These are phyloP conservation scores for Monopterus albus DNA, from an alignment of 2,113 vertebrate genomes.

Conservation along the genomic window DNA sequence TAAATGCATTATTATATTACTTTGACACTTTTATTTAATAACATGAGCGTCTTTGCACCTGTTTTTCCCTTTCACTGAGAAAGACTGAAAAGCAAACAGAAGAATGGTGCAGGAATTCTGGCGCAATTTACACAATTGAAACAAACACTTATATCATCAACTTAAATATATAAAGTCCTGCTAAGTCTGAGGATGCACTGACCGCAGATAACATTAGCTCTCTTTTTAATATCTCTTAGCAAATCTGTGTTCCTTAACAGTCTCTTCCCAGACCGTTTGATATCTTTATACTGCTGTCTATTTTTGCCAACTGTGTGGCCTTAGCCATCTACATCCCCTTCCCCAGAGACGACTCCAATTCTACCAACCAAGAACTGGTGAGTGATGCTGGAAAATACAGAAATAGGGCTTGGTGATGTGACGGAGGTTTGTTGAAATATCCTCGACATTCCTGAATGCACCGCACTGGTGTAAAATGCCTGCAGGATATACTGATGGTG, in stretches of 20 bases:
- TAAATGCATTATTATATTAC: neutral
- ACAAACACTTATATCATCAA: neutral
- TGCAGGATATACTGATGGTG: neutral
- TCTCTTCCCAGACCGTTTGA: conserved; percentile 93
- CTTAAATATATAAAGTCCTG: neutral
- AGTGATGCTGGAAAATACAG: conserved; percentile 73
- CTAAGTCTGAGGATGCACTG: too few species aligned
- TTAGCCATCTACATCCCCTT: conserved; percentile 99
- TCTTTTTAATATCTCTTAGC: too few species aligned
- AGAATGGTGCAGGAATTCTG: neutral
- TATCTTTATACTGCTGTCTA: conserved; percentile 99
- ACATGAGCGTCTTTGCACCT: neutral
- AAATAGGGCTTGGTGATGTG: neutral
- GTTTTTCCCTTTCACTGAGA: neutral
- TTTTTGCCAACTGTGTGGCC: conserved; percentile 99
- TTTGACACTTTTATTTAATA: neutral
- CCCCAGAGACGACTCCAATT: conserved; percentile 99
- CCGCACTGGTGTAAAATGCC: neutral
- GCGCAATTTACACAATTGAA: neutral
- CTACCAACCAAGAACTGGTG: conserved; percentile 99
- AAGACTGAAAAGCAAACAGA: neutral
- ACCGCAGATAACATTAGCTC: too few species aligned
- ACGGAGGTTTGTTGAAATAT: neutral
- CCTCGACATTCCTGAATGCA: neutral
- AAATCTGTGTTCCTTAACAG: conserved; percentile 87